Conservation (phyloP, 2,888 invertebrate genomes). For the Clanis bilineata region DNA sequence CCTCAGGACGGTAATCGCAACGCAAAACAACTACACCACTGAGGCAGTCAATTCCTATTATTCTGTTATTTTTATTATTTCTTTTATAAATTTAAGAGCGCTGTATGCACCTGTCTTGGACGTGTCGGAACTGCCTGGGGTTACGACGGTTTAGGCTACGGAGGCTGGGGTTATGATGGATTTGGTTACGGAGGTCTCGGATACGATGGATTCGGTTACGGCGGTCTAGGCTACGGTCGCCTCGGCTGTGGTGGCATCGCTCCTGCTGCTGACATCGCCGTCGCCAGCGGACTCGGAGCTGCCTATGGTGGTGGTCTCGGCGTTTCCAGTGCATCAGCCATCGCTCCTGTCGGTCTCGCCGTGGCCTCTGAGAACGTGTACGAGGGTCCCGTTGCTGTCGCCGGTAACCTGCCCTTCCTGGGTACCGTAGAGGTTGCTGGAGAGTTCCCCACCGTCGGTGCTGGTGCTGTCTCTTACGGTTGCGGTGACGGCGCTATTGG, state of each 20-base stretch:
- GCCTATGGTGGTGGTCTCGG: conserved; percentile 16
- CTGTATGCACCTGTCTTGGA: background rate
- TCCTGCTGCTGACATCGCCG: no score
- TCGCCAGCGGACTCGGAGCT: background rate
- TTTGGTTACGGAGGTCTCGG: conserved; percentile 11
- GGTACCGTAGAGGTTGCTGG: conserved; percentile 26
- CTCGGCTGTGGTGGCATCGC: background rate
- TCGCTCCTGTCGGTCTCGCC: conserved; percentile 21
- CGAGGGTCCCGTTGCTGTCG: conserved; percentile 37
- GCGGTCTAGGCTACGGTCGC: background rate
- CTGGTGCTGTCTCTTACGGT: conserved; percentile 33
- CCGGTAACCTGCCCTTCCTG: conserved; percentile 32
- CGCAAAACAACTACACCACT: no score
- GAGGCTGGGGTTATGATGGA: conserved; percentile 2
- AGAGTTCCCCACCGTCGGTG: conserved; percentile 30
- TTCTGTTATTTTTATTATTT: no score
- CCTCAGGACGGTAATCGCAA: no score
- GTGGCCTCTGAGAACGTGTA: conserved; percentile 12
- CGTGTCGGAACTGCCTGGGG: background rate
- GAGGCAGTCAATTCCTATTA: no score
- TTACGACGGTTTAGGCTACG: background rate
- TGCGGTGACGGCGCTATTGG: background rate
- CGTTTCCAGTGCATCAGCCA: conserved; percentile 21
- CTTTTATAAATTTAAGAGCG: background rate
- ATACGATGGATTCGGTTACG: conserved; percentile 1